phyloP scores from a whole-genome alignment of 2,113 vertebrate genomes.

The Tor tambroides region DNA sequence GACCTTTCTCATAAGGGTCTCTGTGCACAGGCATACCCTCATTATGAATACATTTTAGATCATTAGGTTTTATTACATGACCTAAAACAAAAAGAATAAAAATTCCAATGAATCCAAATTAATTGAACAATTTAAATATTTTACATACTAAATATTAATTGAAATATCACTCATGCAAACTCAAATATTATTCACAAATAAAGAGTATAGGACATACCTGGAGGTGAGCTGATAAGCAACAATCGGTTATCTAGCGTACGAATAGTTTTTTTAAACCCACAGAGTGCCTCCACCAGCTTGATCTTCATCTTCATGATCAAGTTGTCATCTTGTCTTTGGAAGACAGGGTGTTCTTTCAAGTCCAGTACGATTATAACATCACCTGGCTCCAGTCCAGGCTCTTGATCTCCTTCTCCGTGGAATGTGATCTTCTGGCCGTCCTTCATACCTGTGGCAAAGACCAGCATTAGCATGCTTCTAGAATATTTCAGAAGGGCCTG shows the following conservation, averaged over 20 bases:
- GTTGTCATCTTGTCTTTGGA: constrained; percentile 85
- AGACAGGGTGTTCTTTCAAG: constrained; percentile 88
- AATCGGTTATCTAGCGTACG: constrained; percentile 85
- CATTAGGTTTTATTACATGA: constrained; percentile 86
- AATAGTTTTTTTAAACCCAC: constrained; percentile 90
- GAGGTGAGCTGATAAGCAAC: constrained; percentile 81
- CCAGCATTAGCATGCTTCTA: neutral
- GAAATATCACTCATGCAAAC: neutral
- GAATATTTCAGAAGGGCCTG: neutral
- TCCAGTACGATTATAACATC: constrained; percentile 93
- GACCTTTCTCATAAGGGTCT: constrained; percentile 86
- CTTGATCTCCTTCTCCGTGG: constrained; percentile 95
- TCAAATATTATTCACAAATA: neutral
- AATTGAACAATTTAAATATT: neutral
- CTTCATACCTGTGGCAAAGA: constrained; percentile 85
- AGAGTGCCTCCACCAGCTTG: constrained; percentile 89
- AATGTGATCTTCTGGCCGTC: constrained; percentile 95
- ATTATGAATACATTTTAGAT: constrained; percentile 81
- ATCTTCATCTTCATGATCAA: constrained; percentile 90
- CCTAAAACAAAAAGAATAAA: constrained; percentile 71
- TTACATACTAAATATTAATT: neutral
- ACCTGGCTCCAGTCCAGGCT: constrained; percentile 93
- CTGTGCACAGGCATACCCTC: constrained; percentile 94
- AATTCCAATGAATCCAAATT: neutral
- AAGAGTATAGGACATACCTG: constrained; percentile 76